These are phyloP conservation scores for Triplophysa rosa DNA, from an alignment of 2,113 vertebrate genomes.

Conservation along the genomic window DNA sequence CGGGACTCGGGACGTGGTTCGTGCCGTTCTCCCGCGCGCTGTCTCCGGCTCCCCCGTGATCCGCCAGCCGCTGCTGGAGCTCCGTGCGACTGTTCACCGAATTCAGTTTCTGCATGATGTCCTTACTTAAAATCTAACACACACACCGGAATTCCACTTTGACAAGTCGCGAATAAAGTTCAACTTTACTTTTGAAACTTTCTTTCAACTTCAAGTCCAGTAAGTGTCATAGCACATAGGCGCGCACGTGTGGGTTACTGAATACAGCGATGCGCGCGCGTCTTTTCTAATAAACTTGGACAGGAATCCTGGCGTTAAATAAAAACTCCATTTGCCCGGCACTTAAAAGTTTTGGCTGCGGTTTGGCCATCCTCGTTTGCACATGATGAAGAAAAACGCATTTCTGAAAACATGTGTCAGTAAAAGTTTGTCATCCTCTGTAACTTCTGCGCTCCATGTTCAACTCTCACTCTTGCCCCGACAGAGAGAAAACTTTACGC, in stretches of 20 bases:
- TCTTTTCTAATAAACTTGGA: conserved; percentile 14
- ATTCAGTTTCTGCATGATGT: conserved; percentile 72
- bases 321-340: conserved; percentile 16
- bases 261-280: neutral
- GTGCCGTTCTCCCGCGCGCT: conserved; percentile 71
- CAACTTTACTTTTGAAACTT: neutral
- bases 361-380: conserved; percentile 27
- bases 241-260: neutral
- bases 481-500: conserved; percentile 40
- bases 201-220: conserved; percentile 22
- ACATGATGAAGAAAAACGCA: conserved; percentile 23
- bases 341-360: conserved; percentile 35
- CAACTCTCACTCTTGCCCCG: conserved; percentile 3
- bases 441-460: conserved; percentile 2
- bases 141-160: neutral
- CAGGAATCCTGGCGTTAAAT: conserved; percentile 2
- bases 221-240: neutral
- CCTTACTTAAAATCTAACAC: neutral
- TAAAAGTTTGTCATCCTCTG: conserved; percentile 22
- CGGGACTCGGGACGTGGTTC: conserved; percentile 54
- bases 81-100: conserved; percentile 63
- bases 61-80: conserved; percentile 70
- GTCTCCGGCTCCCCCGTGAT: conserved; percentile 65
- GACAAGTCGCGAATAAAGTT: neutral
- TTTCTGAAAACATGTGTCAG: conserved; percentile 34